These are phyloP conservation scores for Rhinella marina DNA, from an alignment of 2,797 vertebrate genomes.

Conservation along the genomic window DNA sequence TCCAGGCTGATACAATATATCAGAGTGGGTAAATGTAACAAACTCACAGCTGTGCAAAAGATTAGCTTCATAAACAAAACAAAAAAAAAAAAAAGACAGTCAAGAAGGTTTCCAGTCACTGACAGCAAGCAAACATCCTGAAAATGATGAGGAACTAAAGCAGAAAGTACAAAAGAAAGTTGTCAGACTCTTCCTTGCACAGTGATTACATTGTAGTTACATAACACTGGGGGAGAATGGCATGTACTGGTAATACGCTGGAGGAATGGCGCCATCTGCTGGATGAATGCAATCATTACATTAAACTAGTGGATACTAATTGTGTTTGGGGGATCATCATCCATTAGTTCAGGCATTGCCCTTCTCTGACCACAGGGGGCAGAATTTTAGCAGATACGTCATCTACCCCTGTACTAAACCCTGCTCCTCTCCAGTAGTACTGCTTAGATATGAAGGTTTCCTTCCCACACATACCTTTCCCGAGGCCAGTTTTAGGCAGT, in stretches of 20 bases:
- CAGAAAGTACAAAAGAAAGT: background rate
- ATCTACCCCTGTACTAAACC: background rate
- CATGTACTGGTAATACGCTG: background rate
- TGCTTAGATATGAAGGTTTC: background rate
- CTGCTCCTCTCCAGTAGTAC: background rate
- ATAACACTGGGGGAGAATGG: background rate
- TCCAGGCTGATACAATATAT: background rate
- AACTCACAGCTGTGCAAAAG: background rate
- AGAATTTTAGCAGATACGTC: background rate
- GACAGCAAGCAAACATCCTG: background rate
- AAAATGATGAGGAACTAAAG: background rate
- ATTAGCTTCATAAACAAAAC: background rate
- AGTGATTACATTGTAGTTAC: background rate
- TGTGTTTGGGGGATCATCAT: background rate
- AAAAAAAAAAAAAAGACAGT: background rate
- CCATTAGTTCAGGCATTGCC: background rate
- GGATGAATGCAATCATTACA: background rate
- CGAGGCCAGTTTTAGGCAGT: background rate
- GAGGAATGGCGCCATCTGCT: background rate
- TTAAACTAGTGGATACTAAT: background rate
- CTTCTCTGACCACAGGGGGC: background rate
- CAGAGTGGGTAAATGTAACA: too few relatives aligned
- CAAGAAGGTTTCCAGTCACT: background rate
- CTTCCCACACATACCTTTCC: background rate
- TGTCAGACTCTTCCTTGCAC: background rate